phyloP scores from a whole-genome alignment of 1,140 invertebrate species.

The Heliconius hewitsoni region DNA sequence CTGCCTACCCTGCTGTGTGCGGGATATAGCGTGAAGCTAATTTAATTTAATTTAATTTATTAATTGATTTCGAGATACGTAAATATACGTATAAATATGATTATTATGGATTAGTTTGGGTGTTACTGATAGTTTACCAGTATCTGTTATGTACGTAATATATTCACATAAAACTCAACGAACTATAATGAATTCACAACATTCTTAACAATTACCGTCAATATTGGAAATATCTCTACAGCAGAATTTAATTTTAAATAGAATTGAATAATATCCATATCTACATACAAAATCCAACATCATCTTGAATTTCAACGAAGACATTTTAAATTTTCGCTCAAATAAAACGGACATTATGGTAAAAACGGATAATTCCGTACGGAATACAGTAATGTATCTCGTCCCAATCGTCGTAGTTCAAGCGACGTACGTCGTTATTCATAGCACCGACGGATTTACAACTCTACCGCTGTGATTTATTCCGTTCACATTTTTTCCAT shows the following conservation, averaged over 20 bases:
- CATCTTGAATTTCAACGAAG: not conserved
- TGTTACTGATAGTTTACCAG: no score
- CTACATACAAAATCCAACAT: not conserved
- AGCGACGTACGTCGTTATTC: slow-evolving; percentile 32
- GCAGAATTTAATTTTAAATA: not conserved
- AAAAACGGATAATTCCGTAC: slow-evolving; percentile 23
- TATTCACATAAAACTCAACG: no score
- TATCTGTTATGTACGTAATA: no score
- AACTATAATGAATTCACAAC: no score
- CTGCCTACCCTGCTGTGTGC: no score
- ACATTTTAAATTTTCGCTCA: slow-evolving; percentile 3
- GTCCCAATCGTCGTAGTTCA: slow-evolving; percentile 31
- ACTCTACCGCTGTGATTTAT: slow-evolving; percentile 30
- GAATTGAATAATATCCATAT: not conserved
- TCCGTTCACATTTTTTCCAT: slow-evolving; percentile 29
- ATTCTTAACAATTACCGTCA: no score
- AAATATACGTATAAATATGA: no score
- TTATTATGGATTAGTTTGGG: no score
- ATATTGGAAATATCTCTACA: no score
- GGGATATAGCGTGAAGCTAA: no score
- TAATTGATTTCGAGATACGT: no score
- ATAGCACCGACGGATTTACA: slow-evolving; percentile 34
- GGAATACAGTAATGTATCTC: slow-evolving; percentile 29
- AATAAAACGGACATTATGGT: slow-evolving; percentile 10
- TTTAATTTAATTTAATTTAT: no score